Evolutionary conservation across 2,888 invertebrate genomes (phyloP).

Genomic region (Plagiodera versicolora): DNA sequence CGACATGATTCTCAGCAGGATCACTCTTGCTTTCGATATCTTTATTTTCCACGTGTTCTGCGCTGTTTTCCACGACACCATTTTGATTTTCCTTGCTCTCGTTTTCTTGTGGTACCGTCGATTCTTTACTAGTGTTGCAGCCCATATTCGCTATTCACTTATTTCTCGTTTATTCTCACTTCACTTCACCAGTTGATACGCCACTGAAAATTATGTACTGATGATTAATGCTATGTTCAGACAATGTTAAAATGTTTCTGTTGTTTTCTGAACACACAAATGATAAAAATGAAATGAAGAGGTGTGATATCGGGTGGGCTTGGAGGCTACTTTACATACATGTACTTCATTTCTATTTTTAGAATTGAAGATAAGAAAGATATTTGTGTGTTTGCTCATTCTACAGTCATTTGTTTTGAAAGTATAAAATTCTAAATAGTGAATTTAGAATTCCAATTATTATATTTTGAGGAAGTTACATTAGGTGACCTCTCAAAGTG

Average conservation of each 20-base stretch:
- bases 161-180: slow-evolving; percentile 2
- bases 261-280: too few species aligned
- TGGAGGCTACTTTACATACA: too few species aligned
- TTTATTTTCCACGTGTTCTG: slow-evolving; percentile 17
- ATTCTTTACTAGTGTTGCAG: slow-evolving; percentile 65
- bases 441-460: too few species aligned
- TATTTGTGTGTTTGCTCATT: too few species aligned
- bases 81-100: slow-evolving; percentile 36
- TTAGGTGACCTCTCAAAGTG: too few species aligned
- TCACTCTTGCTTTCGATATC: slow-evolving; percentile 14
- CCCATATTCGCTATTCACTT: slow-evolving; percentile 54
- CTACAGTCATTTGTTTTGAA: too few species aligned
- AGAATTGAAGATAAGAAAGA: too few species aligned
- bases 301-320: too few species aligned
- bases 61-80: not conserved
- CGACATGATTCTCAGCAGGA: slow-evolving; percentile 17
- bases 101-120: slow-evolving; percentile 44
- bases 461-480: too few species aligned
- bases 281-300: too few species aligned
- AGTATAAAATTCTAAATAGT: too few species aligned
- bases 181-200: not conserved
- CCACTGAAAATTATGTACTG: not conserved
- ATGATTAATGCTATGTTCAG: slow-evolving; percentile 6
- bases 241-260: not conserved
- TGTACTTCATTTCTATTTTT: too few species aligned